Conservation (phyloP, 2,888 invertebrate species). For the Ectemnius cavifrons region DNA sequence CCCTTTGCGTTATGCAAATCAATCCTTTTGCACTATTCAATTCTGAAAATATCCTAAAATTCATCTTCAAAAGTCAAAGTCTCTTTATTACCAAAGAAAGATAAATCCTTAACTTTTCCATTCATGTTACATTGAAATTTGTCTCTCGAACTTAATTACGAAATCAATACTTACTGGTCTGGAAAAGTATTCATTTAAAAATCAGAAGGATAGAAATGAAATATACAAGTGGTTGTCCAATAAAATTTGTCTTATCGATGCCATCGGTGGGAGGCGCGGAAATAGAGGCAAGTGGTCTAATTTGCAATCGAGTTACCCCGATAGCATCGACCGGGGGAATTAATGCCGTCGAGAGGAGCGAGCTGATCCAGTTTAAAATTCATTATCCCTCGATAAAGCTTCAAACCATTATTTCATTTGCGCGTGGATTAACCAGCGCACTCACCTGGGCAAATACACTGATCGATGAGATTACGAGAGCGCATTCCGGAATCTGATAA, state of each 20-base stretch:
- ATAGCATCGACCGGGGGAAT: conserved; percentile 50
- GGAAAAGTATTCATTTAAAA: neutral
- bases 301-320: conserved; percentile 55
- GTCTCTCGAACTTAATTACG: no score
- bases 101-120: no score
- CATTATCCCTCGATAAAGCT: conserved; percentile 65
- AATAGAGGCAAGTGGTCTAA: conserved; percentile 53
- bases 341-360: conserved; percentile 49
- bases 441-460: conserved; percentile 64
- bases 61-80: no score
- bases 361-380: conserved; percentile 65
- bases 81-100: no score
- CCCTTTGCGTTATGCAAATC: no score
- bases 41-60: no score
- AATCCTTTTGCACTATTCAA: no score
- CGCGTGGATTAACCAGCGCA: conserved; percentile 62
- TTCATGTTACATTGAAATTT: no score
- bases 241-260: neutral
- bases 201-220: neutral
- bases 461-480: conserved; percentile 63
- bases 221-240: conserved; percentile 9
- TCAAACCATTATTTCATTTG: conserved; percentile 66
- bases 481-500: conserved; percentile 65
- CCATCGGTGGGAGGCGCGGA: neutral
- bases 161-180: no score